Evolutionary conservation across 2,888 invertebrate genomes (phyloP).

Genomic region (Crepidodera aurea): DNA sequence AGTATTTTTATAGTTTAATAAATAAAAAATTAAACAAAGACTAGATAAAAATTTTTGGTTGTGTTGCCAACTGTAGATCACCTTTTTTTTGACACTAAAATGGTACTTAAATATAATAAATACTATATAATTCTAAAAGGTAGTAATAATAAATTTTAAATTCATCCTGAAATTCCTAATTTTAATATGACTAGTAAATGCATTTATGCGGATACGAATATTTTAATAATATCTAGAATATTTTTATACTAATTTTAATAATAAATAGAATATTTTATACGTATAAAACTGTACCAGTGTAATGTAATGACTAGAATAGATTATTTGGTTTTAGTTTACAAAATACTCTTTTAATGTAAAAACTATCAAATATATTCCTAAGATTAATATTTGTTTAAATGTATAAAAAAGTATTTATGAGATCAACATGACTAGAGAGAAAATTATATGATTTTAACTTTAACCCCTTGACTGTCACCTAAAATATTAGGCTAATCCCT

Average conservation of each 20-base stretch:
- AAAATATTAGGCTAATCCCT: too few relatives aligned
- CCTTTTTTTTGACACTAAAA: not conserved
- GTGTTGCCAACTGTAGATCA: slow-evolving; percentile 18
- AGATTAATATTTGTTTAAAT: too few relatives aligned
- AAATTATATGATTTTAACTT: too few relatives aligned
- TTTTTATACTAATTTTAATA: too few relatives aligned
- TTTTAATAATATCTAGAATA: not conserved
- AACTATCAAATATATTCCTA: too few relatives aligned
- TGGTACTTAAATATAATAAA: not conserved
- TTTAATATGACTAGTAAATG: not conserved
- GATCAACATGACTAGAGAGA: slow-evolving; percentile 14
- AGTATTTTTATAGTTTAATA: too few relatives aligned
- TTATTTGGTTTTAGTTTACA: too few relatives aligned
- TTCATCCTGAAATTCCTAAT: not conserved
- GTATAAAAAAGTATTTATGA: slow-evolving; percentile 2
- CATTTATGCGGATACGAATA: not conserved
- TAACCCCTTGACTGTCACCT: too few relatives aligned
- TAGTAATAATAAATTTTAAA: not conserved
- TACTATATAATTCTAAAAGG: not conserved
- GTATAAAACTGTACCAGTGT: too few relatives aligned
- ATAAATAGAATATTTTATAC: too few relatives aligned
- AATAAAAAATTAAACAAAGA: not conserved
- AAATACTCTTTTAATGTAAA: too few relatives aligned
- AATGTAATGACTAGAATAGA: too few relatives aligned
- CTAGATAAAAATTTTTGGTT: slow-evolving; percentile 46